A percentile compares a stretch with the other conserved stretches of the same genome.
Conservation (phyloP, 2,797 vertebrate species). For the Ctenosaura bakeri region DNA sequence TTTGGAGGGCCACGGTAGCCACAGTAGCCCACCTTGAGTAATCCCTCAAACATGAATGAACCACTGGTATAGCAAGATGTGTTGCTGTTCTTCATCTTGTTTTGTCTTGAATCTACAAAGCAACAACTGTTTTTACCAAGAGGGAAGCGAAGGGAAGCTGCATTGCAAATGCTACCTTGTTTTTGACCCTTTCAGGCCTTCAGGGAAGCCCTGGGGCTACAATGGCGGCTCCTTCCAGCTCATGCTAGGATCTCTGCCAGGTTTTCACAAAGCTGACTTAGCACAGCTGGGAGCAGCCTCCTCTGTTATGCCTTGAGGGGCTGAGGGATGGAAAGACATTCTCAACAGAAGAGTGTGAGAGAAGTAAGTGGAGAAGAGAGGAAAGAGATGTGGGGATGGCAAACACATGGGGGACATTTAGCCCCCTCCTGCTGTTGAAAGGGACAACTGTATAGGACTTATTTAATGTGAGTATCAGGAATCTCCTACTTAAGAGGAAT, state of each 20-base stretch:
- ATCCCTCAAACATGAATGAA: neutral
- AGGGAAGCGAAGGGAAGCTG: neutral
- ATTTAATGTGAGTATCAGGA: too few species aligned
- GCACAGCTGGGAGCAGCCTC: constrained; percentile 40
- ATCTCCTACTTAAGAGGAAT: too few species aligned
- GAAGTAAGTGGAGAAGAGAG: neutral
- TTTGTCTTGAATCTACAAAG: neutral
- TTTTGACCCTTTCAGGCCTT: neutral
- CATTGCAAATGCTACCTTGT: neutral
- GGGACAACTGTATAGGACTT: neutral
- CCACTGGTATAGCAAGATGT: neutral
- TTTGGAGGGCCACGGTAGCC: too few species aligned
- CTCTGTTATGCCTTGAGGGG: constrained; percentile 27
- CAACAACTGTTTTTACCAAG: neutral
- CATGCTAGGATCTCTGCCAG: neutral
- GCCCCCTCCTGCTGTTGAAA: neutral
- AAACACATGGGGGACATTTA: neutral
- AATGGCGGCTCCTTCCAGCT: neutral
- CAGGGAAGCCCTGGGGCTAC: neutral
- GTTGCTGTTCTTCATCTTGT: neutral
- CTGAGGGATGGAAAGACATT: neutral
- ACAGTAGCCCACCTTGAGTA: too few species aligned
- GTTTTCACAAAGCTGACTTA: constrained; percentile 48
- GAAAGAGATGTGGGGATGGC: neutral
- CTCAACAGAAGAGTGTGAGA: constrained; percentile 45